phyloP scores from a whole-genome alignment of 2,113 vertebrate species.

The Bolborhynchus lineola region DNA sequence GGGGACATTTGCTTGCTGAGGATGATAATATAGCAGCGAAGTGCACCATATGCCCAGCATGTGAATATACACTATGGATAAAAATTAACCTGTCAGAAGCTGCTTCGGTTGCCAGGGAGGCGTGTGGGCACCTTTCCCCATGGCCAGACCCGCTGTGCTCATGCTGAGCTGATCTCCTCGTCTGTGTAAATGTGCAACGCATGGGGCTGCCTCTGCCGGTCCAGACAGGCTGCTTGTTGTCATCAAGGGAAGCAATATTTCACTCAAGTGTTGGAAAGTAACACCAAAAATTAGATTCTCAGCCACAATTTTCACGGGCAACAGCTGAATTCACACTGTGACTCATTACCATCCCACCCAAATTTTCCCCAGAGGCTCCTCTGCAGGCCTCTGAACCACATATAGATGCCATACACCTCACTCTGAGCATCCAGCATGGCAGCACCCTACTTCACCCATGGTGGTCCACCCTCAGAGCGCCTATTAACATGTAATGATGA shows the following conservation, averaged over 20 bases:
- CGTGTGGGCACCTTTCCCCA: fast-evolving
- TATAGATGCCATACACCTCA: background rate
- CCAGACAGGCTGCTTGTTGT: background rate
- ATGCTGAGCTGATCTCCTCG: background rate
- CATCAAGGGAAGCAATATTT: background rate
- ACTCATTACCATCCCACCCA: fast-evolving
- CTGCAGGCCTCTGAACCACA: fast-evolving
- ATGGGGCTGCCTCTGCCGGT: fast-evolving
- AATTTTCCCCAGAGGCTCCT: background rate
- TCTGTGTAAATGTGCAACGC: fast-evolving
- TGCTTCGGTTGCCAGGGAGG: background rate
- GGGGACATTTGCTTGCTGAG: background rate
- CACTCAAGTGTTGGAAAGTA: background rate
- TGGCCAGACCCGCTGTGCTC: fast-evolving
- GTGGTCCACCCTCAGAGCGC: background rate
- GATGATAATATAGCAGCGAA: background rate
- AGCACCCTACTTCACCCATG: fast-evolving
- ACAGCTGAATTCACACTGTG: background rate
- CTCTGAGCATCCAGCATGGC: fast-evolving
- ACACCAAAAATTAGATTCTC: background rate
- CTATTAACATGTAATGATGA: background rate
- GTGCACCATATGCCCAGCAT: background rate
- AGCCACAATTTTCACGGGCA: background rate
- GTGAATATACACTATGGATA: background rate
- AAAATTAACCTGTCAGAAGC: background rate